phyloP scores from a whole-genome alignment of 2,888 invertebrate species.

The Athripsodes cinereus region DNA sequence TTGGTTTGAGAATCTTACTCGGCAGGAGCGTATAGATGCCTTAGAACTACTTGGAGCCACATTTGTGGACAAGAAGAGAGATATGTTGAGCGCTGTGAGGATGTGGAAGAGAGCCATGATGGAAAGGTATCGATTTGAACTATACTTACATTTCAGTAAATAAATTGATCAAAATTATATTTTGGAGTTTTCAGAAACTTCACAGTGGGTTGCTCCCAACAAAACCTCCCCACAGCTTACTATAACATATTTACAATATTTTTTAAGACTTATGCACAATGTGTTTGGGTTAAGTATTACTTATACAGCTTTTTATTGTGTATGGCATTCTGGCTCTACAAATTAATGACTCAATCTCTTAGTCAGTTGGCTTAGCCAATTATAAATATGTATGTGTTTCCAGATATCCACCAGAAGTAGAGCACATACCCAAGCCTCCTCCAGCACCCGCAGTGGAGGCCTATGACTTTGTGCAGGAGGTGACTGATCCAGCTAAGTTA shows the following conservation, averaged over 20 bases:
- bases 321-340: too few relatives aligned
- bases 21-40: conserved; percentile 81
- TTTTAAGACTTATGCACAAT: too few relatives aligned
- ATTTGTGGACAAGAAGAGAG: conserved; percentile 92
- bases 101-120: conserved; percentile 91
- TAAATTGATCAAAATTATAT: background rate
- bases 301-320: too few relatives aligned
- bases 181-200: too few relatives aligned
- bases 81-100: conserved; percentile 84
- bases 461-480: conserved; percentile 84
- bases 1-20: conserved; percentile 62
- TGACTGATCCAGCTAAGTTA: conserved; percentile 68
- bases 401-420: conserved; percentile 57
- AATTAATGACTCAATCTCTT: too few relatives aligned
- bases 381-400: conserved; percentile 3
- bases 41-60: conserved; percentile 90
- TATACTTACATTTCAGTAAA: background rate
- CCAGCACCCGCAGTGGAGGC: conserved; percentile 70
- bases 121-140: conserved; percentile 54
- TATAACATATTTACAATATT: too few relatives aligned
- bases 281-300: too few relatives aligned
- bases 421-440: conserved; percentile 67
- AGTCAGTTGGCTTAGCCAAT: too few relatives aligned
- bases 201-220: too few relatives aligned
- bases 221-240: too few relatives aligned